phyloP scores from a whole-genome alignment of 1,140 invertebrate species.

The Paraescarpia echinospica region DNA sequence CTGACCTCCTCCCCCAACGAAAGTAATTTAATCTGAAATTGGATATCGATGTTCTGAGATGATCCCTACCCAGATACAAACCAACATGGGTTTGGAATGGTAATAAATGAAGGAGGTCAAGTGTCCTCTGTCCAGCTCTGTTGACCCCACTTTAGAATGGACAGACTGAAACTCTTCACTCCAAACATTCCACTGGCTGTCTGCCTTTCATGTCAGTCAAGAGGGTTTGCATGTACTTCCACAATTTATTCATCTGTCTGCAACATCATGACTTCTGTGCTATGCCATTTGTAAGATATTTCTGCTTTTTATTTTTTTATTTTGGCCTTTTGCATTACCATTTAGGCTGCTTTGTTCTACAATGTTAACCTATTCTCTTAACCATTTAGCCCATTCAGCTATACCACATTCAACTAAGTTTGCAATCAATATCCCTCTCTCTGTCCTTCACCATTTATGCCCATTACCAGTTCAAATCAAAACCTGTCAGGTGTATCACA shows the following conservation, averaged over 20 bases:
- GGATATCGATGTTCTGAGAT: too few species aligned
- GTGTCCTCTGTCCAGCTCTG: background rate
- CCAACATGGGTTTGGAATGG: background rate
- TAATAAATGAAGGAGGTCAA: background rate
- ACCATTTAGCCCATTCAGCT: too few species aligned
- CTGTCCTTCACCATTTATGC: too few species aligned
- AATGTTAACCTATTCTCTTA: too few species aligned
- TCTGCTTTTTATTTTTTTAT: background rate
- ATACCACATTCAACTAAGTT: too few species aligned
- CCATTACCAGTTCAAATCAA: too few species aligned
- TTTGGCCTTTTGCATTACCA: background rate
- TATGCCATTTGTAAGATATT: background rate
- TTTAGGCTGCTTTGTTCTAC: background rate
- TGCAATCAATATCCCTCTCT: too few species aligned
- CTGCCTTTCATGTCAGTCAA: background rate
- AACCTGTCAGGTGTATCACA: too few species aligned
- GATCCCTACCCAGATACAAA: too few species aligned
- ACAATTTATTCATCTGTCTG: background rate
- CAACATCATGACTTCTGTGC: background rate
- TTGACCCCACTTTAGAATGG: background rate
- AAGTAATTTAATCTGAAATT: too few species aligned
- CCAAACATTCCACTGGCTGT: background rate
- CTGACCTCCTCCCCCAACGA: too few species aligned
- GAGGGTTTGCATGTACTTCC: background rate
- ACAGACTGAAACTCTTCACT: background rate